These are phyloP conservation scores for Phoebastria nigripes DNA, from an alignment of 2,797 vertebrate genomes.

Conservation along the genomic window DNA sequence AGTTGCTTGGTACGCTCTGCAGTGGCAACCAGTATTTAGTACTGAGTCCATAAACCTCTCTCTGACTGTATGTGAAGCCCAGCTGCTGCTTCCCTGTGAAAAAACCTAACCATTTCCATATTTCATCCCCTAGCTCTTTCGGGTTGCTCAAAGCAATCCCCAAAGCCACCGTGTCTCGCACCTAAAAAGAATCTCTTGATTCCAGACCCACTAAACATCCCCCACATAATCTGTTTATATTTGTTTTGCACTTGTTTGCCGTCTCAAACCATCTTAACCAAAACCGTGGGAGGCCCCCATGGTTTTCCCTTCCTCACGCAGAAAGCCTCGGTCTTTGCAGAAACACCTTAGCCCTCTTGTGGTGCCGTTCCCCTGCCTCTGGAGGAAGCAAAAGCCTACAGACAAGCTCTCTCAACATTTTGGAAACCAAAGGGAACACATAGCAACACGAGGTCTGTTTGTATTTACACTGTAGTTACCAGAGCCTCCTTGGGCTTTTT, in stretches of 20 bases:
- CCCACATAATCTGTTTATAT: neutral
- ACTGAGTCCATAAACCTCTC: neutral
- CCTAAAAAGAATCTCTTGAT: neutral
- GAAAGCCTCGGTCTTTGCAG: neutral
- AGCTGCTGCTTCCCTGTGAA: neutral
- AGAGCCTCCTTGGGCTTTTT: conserved; percentile 15
- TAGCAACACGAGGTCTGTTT: conserved; percentile 5
- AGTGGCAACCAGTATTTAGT: neutral
- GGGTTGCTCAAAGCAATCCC: neutral
- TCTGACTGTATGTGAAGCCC: neutral
- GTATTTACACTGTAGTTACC: neutral
- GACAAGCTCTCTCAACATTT: conserved; percentile 4
- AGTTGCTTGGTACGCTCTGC: neutral
- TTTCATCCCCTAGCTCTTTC: neutral
- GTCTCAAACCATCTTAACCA: neutral
- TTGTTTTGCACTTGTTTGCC: neutral
- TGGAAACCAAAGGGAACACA: conserved; percentile 12
- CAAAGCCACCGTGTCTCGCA: neutral
- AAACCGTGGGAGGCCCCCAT: neutral
- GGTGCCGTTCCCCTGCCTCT: neutral
- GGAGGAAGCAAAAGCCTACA: neutral
- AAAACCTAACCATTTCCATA: neutral
- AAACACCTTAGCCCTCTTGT: neutral
- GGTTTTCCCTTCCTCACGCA: neutral
- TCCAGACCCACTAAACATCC: neutral